Base-by-base conservation (phyloP, 2,113 vertebrate species). In the Vulpes ferrilata region DNA sequence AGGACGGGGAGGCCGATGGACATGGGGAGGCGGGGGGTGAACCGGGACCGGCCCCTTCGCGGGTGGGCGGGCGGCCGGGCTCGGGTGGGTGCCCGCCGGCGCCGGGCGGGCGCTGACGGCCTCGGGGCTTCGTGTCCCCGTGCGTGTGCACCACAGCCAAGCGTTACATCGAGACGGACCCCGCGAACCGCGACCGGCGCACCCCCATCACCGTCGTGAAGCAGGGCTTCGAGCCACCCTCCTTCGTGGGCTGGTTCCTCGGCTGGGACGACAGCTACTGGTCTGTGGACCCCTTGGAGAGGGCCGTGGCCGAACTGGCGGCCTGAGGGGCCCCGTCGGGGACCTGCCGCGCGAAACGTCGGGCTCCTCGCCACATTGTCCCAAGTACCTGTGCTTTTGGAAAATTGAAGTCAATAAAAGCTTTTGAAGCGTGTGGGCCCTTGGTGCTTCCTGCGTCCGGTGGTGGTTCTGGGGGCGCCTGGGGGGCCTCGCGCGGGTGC, bases 171-270 rank as follows among this genome's bases (percentile, higher is more conserved):
- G 99, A 99, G 96, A 99, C 99, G 0, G 99, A 99, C 57, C 99
- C 99, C 0, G 99, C 99, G 65, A 99, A 98, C 95, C 98, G 99
- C 0, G 99, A 99, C 81, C 97, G 79, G 88, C 98, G 99, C 80
- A 99, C 99, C 0, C 99, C 99, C 0, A 98, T 99, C 88, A 99
- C 99, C 0, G 96, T 99, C 0, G 98, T 99, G 95, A 99, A 99
- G 85, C 99, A 99, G 97, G 98, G 99, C 57, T 99, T 98, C 0
- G 99, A 99, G 98, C 99, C 99, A 0, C 99, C 99, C 2, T 99
- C 99, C 20, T 99, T 99, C 96, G 99, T 99, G 0, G 99, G 99
- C 96, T 99, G 99, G 99, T 99, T 99, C 99, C 99, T 99, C 88
- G 99, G 99, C 97, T 99, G 99, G 99, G 99, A 99, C 1, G 97